Evolutionary conservation across 2,113 vertebrate genomes (phyloP), one percentile per base, ranked within the genome.

Genomic region (Symphodus melops): DNA sequence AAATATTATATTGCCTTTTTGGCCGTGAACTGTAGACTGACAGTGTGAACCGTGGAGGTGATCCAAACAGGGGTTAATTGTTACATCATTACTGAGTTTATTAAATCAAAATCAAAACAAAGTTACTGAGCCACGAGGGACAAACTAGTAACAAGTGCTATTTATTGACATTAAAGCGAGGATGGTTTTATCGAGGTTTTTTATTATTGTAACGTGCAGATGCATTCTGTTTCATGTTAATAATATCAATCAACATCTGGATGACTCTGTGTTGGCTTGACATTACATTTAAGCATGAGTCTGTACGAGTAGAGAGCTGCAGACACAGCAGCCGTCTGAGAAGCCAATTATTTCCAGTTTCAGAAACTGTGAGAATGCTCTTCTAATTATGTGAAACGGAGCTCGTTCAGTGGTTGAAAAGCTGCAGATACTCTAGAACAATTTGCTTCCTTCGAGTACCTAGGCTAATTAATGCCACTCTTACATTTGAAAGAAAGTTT

Each of bases 341-440:
- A 75, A 81, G 83, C 85, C 88, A 92, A 90, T 93, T 93, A 92
- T 90, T 92, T 75, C 77, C 76, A 73, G 82, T 88, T 89, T 82
- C 83, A 81, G 76, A 77, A 73, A 61, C 72, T 76, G 67, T 68
- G 67, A 88, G 68, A 89, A 88, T 88, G 86, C 77, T 81, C 48
- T 17, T 63, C 86, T 90, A 89, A 92, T 91, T 92, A 90, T 85
- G 12, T 36, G 86, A 86, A 87, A 77, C 83, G 55, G 77, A 77
- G 82, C 83, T 87, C 55, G 53, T 87, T 84, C 74, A 86, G 82
- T 81, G 59, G 67, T 77, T 89, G 80, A 86, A 86, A 91, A 92
- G 87, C 83, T 81, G 82, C 81, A 89, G 76, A 89, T 88, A 84
- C 88, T 88, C 75, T 63, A 75, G 81, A 90, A 91, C 80, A 88